Percentiles rank a stretch among this genome's conserved stretches.
phyloP scores from a whole-genome alignment of 2,113 vertebrate species.

The Grus americana region DNA sequence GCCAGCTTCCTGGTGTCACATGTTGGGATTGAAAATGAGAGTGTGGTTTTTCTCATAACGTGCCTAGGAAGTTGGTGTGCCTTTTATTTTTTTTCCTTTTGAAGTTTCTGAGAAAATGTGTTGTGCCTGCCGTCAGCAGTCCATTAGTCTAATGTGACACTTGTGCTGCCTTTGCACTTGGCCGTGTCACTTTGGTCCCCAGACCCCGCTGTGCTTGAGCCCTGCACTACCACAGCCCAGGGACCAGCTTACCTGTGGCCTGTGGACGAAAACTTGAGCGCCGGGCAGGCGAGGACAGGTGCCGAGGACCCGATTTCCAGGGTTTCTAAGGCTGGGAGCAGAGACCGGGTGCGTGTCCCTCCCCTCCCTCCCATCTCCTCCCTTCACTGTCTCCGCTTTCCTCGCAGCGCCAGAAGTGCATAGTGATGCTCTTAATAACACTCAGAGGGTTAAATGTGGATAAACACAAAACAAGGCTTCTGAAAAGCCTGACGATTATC shows the following conservation, averaged over 20 bases:
- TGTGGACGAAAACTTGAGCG: not conserved
- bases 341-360: not conserved
- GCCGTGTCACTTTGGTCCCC: not conserved
- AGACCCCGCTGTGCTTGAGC: not conserved
- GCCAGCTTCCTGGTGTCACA: not conserved
- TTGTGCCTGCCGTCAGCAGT: accelerated
- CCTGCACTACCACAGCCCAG: not conserved
- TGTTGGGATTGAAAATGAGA: not conserved
- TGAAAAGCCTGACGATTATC: conserved; percentile 75
- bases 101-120: not conserved
- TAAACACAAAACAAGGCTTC: conserved; percentile 78
- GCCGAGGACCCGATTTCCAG: not conserved
- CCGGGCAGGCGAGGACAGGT: not conserved
- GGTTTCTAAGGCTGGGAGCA: not conserved
- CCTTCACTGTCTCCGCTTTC: not conserved
- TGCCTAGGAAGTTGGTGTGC: not conserved
- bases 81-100: not conserved
- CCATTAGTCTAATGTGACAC: not conserved
- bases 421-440: conserved; percentile 64
- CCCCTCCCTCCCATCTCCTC: not conserved
- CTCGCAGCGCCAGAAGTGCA: not conserved
- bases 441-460: conserved; percentile 77
- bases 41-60: accelerated
- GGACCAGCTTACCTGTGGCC: not conserved
- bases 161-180: not conserved